Evolutionary conservation across 2,888 invertebrate genomes (phyloP), one percentile per base, ranked within the genome.

Genomic region (Lasioglossum lativentre): DNA sequence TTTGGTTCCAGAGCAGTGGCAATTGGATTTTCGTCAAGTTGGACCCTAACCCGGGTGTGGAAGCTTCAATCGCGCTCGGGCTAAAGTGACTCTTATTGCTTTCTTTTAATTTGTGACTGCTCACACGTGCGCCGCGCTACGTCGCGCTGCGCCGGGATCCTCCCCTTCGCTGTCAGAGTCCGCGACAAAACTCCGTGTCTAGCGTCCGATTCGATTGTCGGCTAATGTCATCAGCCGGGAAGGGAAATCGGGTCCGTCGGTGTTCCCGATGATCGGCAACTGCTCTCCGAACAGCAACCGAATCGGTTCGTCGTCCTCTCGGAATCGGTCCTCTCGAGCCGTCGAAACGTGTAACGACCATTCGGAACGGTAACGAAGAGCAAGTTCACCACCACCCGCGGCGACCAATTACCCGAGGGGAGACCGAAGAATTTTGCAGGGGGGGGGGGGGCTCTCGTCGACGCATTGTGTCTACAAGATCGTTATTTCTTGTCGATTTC

Each of bases 101-200:
- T 90, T 89, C 89, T 90, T 89, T 83, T 90, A 90, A 90, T 89
- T 90, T 89, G 89, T 78, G 89, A 89, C 89, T 90, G 89, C 85
- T 89, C 90, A 90, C 85, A 87, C 87, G 89, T 85, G 89, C 82
- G 78, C 34, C 89, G 74, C 34, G 34, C 34, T n/a, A n/a, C n/a
- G n/a, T n/a, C 34, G 34, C 34, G 34, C 34, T 3, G 3, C 34
- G 80, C 34, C 89, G 74, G 56, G 56, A 75, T 68, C 75, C 78
- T 68, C 71, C 86, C 88, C 86, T 75, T 68, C 86, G 76, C 66
- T 74, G 76, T 74, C 76, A 80, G 63, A 70, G 42, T 34, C 74
- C 80, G 78, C 70, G 72, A 66, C 56, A 47, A n/a, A 71, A 34
- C 73, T 34, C 75, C 45, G 78, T 72, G 78, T 81, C 59, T 79